phyloP scores from a whole-genome alignment of 1,140 invertebrate genomes.

The Pogonomyrmex californicus region DNA sequence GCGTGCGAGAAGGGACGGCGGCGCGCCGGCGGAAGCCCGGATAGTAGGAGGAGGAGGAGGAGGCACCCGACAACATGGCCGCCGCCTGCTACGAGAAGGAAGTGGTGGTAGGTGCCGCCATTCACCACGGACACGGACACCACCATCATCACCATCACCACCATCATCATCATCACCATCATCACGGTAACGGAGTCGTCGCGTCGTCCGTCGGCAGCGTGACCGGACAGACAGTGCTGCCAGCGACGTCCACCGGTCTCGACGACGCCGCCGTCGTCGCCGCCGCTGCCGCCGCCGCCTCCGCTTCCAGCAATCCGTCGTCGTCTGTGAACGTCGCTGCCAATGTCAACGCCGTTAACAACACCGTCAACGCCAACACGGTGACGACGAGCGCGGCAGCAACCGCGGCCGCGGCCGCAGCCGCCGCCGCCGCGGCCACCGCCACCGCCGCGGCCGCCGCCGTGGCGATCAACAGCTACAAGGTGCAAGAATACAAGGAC shows the following conservation, averaged over 20 bases:
- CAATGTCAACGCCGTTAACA: constrained; percentile 23
- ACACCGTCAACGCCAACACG: constrained; percentile 35
- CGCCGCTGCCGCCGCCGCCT: constrained; percentile 33
- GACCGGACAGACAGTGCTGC: constrained; percentile 66
- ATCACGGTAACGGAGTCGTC: constrained; percentile 55
- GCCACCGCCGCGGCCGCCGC: constrained; percentile 64
- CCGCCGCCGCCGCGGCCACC: constrained; percentile 53
- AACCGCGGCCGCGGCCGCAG: constrained; percentile 65
- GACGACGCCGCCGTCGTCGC: constrained; percentile 47
- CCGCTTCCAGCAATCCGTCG: constrained; percentile 37
- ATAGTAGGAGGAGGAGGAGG: constrained; percentile 62
- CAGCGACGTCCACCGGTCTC: constrained; percentile 66
- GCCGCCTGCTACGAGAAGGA: constrained; percentile 81
- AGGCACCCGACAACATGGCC: constrained; percentile 78
- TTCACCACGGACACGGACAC: constrained; percentile 72
- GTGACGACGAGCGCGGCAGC: constrained; percentile 35
- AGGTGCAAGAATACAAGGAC: constrained; percentile 86
- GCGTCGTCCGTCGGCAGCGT: constrained; percentile 42
- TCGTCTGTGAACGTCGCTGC: constrained; percentile 24
- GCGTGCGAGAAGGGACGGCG: constrained; percentile 66
- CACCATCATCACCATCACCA: constrained; percentile 70
- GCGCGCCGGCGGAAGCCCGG: constrained; percentile 66
- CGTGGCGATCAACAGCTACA: constrained; percentile 69
- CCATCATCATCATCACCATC: constrained; percentile 74
- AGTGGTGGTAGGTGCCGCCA: constrained; percentile 76